Percentiles rank a stretch among this genome's conserved stretches.
These are phyloP conservation scores for Struthidea cinerea DNA, from an alignment of 2,113 vertebrate species.

Conservation along the genomic window DNA sequence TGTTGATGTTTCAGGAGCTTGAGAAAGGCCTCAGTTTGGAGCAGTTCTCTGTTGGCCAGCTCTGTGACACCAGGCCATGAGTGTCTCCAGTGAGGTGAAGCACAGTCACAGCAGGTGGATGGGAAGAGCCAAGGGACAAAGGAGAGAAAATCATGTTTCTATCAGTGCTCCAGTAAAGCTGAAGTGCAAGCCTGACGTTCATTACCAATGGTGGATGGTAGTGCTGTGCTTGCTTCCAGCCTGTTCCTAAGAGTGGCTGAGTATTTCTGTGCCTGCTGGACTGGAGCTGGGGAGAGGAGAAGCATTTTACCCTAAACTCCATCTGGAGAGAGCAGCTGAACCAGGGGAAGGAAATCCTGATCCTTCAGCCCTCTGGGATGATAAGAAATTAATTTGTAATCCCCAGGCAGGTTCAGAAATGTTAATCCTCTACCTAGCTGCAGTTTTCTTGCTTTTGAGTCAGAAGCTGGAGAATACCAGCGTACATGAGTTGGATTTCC, in stretches of 20 bases:
- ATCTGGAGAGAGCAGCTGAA: background rate
- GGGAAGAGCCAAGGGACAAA: background rate
- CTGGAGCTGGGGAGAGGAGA: background rate
- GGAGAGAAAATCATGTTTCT: background rate
- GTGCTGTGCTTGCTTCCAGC: background rate
- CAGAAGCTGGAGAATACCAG: background rate
- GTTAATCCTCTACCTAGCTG: background rate
- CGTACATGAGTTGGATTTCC: fast-evolving
- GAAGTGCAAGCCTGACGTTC: fast-evolving
- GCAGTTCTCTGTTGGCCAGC: fast-evolving
- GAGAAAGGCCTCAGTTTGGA: background rate
- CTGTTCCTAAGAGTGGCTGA: background rate
- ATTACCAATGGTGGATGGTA: background rate
- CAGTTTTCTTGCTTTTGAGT: background rate
- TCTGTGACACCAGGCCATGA: background rate
- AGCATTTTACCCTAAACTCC: background rate
- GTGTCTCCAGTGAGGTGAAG: background rate
- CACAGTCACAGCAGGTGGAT: background rate
- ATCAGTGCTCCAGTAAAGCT: background rate
- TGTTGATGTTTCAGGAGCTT: background rate
- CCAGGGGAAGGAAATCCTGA: background rate
- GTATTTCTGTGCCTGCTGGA: background rate
- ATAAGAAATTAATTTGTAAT: background rate
- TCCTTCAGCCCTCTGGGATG: background rate
- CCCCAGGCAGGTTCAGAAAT: background rate